These are phyloP conservation scores for Pachypanchax playfairii DNA, from an alignment of 2,113 vertebrate species.

Conservation along the genomic window DNA sequence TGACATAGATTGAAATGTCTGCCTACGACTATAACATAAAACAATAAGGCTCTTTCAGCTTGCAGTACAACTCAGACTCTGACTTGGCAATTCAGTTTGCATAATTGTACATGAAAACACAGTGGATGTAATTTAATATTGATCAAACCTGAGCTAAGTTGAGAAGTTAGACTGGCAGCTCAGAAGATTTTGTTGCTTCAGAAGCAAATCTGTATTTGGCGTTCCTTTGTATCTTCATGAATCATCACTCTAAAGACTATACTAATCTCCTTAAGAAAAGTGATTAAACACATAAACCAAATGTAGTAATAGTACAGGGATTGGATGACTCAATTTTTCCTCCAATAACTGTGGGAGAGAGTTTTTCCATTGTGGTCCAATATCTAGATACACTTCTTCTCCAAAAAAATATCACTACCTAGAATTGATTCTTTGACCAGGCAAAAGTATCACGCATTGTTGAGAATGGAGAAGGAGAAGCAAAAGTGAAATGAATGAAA, in stretches of 20 bases:
- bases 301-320: background rate
- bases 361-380: no score
- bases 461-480: no score
- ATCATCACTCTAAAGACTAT: background rate
- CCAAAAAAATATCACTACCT: no score
- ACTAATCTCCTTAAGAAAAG: no score
- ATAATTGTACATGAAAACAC: constrained; percentile 17
- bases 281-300: background rate
- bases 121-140: constrained; percentile 8
- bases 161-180: background rate
- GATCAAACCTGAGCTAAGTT: background rate
- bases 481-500: no score
- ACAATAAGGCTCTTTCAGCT: constrained; percentile 65
- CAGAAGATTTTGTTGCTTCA: background rate
- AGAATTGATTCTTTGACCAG: no score
- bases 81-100: constrained; percentile 1
- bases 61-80: constrained; percentile 18
- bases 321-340: no score
- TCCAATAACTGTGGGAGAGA: no score
- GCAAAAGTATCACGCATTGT: no score
- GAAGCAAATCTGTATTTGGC: background rate
- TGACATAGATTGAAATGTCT: constrained; percentile 55
- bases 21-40: constrained; percentile 50
- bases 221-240: background rate
- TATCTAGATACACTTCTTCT: no score